phyloP scores from a whole-genome alignment of 2,113 vertebrate species.

The Odocoileus hemionus region DNA sequence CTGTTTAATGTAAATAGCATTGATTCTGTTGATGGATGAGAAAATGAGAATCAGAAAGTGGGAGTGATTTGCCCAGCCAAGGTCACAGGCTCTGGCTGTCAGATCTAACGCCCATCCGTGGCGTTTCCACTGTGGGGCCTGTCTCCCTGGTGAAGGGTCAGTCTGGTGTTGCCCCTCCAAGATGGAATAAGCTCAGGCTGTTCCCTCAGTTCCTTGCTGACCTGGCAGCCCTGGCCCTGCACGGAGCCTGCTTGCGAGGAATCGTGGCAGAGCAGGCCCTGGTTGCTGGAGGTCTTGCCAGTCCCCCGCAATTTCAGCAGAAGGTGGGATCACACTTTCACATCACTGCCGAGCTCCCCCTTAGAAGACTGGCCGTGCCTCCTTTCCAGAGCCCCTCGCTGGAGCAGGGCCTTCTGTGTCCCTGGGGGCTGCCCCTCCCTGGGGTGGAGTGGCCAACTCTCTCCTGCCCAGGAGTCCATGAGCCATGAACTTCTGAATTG shows the following conservation, averaged over 20 bases:
- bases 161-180: fast-evolving
- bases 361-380: neutral
- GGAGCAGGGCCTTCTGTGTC: neutral
- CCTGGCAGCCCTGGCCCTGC: fast-evolving
- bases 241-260: fast-evolving
- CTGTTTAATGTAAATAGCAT: neutral
- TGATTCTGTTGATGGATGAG: neutral
- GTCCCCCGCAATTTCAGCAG: neutral
- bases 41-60: neutral
- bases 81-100: neutral
- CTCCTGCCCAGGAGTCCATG: neutral
- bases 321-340: neutral
- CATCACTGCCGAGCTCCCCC: neutral
- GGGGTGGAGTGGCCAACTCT: neutral
- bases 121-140: neutral
- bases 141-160: neutral
- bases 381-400: neutral
- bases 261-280: neutral
- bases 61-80: neutral
- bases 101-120: neutral
- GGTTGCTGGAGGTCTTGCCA: neutral
- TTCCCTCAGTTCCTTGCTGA: neutral
- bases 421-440: neutral
- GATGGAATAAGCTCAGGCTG: too few relatives aligned
- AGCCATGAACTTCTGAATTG: neutral